Percentiles rank a stretch among this genome's conserved stretches.
Conservation (phyloP, 2,113 vertebrate genomes). For the Prionailurus viverrinus region DNA sequence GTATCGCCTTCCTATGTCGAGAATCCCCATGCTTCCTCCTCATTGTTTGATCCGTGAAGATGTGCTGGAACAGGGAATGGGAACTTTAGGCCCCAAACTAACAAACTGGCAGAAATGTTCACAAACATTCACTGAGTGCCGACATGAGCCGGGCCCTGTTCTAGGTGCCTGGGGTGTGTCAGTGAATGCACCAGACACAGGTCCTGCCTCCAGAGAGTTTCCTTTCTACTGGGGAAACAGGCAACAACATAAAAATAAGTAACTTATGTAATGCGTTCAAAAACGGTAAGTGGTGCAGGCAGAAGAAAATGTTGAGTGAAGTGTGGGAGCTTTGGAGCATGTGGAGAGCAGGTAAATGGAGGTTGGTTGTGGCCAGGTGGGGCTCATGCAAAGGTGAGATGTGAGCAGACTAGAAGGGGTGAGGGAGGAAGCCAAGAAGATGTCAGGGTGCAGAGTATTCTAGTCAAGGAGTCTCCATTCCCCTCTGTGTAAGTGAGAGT, state of each 20-base stretch:
- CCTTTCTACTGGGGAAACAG: background rate
- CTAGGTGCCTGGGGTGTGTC: background rate
- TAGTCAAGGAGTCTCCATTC: accelerated
- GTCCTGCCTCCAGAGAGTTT: background rate
- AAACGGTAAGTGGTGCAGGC: background rate
- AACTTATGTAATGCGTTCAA: background rate
- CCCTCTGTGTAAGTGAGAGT: background rate
- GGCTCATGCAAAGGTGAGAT: background rate
- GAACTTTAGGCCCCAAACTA: background rate
- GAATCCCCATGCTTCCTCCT: background rate
- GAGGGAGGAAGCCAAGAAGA: accelerated
- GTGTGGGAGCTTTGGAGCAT: background rate
- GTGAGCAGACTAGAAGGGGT: too few species aligned
- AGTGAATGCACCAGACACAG: background rate
- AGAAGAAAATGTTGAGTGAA: background rate
- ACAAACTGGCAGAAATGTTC: background rate
- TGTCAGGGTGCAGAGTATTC: background rate
- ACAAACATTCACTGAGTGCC: background rate
- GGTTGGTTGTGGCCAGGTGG: background rate
- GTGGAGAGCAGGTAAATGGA: background rate
- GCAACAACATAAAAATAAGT: background rate
- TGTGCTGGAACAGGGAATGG: too few species aligned
- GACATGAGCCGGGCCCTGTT: accelerated
- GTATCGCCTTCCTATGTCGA: background rate
- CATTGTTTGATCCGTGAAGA: background rate